A percentile compares a stretch with the other conserved stretches of the same genome.
These are phyloP conservation scores for Pseudomyrmex pallidus DNA, from an alignment of 1,140 invertebrate genomes.

Conservation along the genomic window DNA sequence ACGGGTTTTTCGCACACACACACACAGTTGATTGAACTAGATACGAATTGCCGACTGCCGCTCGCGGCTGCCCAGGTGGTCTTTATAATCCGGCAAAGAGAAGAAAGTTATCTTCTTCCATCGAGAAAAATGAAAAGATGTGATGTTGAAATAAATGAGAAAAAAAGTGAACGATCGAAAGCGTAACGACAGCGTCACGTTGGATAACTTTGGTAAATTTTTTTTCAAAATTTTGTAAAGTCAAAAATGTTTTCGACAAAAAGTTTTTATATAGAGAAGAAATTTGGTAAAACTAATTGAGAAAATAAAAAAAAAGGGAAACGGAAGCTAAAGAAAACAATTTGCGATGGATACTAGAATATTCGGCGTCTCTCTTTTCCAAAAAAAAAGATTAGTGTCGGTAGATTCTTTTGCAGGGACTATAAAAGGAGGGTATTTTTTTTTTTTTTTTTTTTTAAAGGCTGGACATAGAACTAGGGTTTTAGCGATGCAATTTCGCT, in stretches of 20 bases:
- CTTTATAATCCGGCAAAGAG: neutral
- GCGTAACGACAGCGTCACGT: neutral
- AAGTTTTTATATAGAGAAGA: too few relatives aligned
- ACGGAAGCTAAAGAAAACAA: neutral
- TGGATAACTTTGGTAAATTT: neutral
- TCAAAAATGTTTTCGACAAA: neutral
- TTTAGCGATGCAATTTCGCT: constrained; percentile 73
- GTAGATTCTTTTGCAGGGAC: constrained; percentile 29
- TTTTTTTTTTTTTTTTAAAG: neutral
- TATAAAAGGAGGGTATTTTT: constrained; percentile 14
- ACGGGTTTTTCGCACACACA: constrained; percentile 30
- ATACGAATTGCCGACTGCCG: constrained; percentile 19
- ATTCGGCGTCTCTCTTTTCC: neutral
- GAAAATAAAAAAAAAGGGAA: neutral
- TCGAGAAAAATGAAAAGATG: constrained; percentile 3
- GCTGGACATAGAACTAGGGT: constrained; percentile 49
- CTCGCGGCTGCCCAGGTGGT: constrained; percentile 15
- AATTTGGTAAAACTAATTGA: neutral
- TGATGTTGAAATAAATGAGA: neutral
- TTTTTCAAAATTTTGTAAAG: neutral
- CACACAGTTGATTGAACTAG: constrained; percentile 21
- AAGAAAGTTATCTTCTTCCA: constrained; percentile 2
- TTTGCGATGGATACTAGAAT: too few relatives aligned
- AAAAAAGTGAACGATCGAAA: constrained; percentile 6
- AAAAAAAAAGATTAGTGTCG: constrained; percentile 28